Evolutionary conservation across 2,888 invertebrate species (phyloP).

Genomic region (Tethea ocularis): DNA sequence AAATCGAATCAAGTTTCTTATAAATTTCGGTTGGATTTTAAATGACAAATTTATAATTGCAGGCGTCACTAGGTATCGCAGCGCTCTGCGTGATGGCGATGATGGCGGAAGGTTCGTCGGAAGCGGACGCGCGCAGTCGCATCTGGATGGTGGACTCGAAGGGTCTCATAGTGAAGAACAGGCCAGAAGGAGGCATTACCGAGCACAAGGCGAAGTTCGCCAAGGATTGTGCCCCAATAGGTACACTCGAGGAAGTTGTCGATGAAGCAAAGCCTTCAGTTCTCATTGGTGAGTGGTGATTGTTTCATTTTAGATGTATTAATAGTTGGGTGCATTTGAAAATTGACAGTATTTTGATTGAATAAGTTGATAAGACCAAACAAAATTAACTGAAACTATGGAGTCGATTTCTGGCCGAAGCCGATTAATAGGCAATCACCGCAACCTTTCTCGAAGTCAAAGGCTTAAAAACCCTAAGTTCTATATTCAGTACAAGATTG

Average conservation of each 20-base stretch:
- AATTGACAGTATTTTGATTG: no score
- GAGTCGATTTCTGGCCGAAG: no score
- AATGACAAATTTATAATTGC: conserved; percentile 12
- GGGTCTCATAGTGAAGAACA: conserved; percentile 94
- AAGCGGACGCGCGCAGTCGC: conserved; percentile 89
- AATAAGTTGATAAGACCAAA: no score
- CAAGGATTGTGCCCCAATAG: conserved; percentile 89
- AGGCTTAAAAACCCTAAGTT: no score
- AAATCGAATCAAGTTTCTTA: neutral
- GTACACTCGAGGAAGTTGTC: conserved; percentile 92
- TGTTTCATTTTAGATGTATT: neutral
- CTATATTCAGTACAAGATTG: no score
- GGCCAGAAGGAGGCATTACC: conserved; percentile 91
- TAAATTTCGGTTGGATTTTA: neutral
- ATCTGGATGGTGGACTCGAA: conserved; percentile 99
- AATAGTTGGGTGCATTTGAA: no score
- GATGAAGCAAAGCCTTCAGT: conserved; percentile 92
- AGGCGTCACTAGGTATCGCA: conserved; percentile 97
- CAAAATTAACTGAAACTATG: no score
- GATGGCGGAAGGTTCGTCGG: conserved; percentile 91
- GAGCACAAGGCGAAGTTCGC: conserved; percentile 94
- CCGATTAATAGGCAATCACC: no score
- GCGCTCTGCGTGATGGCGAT: conserved; percentile 96
- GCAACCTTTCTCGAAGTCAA: no score
- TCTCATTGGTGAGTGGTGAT: conserved; percentile 88